These are phyloP conservation scores for Serranus cabrilla DNA, from an alignment of 2,797 vertebrate species.

Conservation along the genomic window DNA sequence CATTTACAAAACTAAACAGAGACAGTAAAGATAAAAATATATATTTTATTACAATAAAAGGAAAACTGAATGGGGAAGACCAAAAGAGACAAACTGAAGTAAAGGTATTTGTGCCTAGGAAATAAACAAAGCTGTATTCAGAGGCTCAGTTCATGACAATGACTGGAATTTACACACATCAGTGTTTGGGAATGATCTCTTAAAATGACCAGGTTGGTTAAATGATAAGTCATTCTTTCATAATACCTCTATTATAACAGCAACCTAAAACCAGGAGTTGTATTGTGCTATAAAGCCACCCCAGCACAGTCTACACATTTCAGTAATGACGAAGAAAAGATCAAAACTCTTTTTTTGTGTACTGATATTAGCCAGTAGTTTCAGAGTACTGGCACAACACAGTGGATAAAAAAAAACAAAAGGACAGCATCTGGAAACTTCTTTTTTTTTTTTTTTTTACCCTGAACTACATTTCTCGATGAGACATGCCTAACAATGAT, in stretches of 20 bases:
- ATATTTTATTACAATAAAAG: constrained; percentile 47
- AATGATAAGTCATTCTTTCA: background rate
- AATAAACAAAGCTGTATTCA: background rate
- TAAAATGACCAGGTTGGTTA: background rate
- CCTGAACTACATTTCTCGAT: too few species aligned
- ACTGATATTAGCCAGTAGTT: background rate
- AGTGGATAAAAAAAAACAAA: background rate
- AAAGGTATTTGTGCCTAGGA: background rate
- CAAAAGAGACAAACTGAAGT: background rate
- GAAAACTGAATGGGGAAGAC: background rate
- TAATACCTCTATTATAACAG: background rate
- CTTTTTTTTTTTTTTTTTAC: too few species aligned
- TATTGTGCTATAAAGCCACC: background rate
- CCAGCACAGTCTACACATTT: background rate
- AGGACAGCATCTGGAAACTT: background rate
- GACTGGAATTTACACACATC: background rate
- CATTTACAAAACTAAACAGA: background rate
- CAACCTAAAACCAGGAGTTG: background rate
- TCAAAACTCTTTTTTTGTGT: background rate
- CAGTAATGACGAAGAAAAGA: background rate
- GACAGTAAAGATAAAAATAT: constrained; percentile 38
- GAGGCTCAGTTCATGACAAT: background rate
- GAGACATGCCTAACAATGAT: background rate
- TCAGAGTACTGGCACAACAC: background rate
- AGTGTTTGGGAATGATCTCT: constrained; percentile 1